Base-by-base conservation (phyloP, 2,113 vertebrate genomes). In the Grantiella picta region DNA sequence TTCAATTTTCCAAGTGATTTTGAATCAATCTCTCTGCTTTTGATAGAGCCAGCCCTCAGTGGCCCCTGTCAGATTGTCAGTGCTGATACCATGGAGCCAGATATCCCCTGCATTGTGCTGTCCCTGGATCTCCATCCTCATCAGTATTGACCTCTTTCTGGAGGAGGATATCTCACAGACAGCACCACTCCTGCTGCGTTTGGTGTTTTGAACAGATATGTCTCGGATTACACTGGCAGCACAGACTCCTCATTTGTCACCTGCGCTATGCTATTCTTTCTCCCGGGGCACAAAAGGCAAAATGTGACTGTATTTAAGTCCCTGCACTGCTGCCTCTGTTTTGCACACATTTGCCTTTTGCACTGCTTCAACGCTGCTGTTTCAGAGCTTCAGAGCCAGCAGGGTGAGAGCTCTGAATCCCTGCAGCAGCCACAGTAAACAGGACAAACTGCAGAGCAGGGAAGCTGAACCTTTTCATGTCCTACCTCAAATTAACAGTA, bases 91-190 rank as follows among this genome's bases (percentile, higher is more conserved):
- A 50, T 79, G 72, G 73, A 72, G 56, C 64, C 78, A 92, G 78
- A 78, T 64, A 50, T 20, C 12, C 13, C 15, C 22, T 44, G 42
- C 5, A 22, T 85, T 86, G 61, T 86, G 24, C 42, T 49, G 56
- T 22, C 3, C 0, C 56, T 44, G 0, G 65, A 92, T 87, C 82
- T 81, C 0, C 0, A 40, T 75, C 69, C 50, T 70, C 42, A 83
- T 93, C 95, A 86, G 68, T 61, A 45, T 25, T 75, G 85, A 93
- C 76, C 71, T 80, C 92, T 82, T 64, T 22, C 72, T 77, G 60
- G 71, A 76, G 72, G 42, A 90, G 89, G 35, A 2, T 60, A 78
- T 92, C 76, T 93, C 40, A 0, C 54, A n/a, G 70, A 28, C 57
- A 91, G 1, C 60, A 20, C 35, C 5, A 2, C 45, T 86, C 63